A percentile compares a stretch with the other conserved stretches of the same genome.
Evolutionary conservation across 2,113 vertebrate species (phyloP).

Genomic region (Bucco capensis): DNA sequence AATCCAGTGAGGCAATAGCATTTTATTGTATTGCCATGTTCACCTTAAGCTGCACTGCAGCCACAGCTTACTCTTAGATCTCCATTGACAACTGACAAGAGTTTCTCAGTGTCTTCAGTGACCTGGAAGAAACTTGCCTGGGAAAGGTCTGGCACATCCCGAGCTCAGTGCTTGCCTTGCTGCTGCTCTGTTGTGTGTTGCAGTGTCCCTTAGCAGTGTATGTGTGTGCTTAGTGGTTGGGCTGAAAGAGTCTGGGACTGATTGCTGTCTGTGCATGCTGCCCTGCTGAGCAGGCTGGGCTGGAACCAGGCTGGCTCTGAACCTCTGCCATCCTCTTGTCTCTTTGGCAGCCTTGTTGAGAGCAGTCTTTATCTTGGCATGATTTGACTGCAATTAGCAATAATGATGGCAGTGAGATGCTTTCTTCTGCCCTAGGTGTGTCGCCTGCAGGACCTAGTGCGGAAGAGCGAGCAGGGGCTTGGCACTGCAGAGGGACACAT

Average conservation of each 20-base stretch:
- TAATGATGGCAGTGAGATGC: not conserved
- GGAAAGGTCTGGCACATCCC: not conserved
- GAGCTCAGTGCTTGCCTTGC: not conserved
- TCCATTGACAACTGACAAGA: not conserved
- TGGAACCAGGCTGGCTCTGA: too few species aligned
- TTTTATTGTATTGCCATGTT: not conserved
- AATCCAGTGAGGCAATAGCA: not conserved
- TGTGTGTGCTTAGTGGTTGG: not conserved
- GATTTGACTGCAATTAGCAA: not conserved
- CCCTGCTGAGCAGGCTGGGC: not conserved
- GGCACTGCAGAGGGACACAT: constrained; percentile 89
- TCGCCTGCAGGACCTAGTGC: constrained; percentile 85
- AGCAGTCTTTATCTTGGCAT: not conserved
- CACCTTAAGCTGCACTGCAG: not conserved
- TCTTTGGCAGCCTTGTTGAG: not conserved
- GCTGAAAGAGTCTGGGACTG: not conserved
- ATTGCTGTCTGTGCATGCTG: not conserved
- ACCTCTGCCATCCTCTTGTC: not conserved
- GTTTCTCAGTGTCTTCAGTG: not conserved
- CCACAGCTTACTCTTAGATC: not conserved
- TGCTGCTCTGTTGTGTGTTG: not conserved
- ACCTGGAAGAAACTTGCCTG: not conserved
- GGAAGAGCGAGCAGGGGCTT: constrained; percentile 86
- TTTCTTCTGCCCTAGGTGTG: constrained; percentile 73
- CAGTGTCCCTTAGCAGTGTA: not conserved